A percentile compares a stretch with the other conserved stretches of the same genome.
phyloP scores from a whole-genome alignment of 2,797 vertebrate species.

The Pseudochirops corinnae region DNA sequence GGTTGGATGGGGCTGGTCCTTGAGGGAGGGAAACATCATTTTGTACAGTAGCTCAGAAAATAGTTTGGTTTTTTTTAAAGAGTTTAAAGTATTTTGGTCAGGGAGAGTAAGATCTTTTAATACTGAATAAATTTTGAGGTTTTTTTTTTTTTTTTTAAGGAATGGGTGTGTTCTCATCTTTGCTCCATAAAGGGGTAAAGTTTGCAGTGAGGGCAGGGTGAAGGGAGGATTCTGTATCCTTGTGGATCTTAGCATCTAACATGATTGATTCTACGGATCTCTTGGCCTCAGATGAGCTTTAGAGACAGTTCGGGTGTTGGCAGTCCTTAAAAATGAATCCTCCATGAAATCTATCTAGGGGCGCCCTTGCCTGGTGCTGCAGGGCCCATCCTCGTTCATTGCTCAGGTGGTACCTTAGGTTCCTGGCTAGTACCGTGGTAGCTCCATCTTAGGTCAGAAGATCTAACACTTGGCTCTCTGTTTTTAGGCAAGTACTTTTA shows the following conservation, averaged over 20 bases:
- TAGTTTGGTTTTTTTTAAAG: constrained; percentile 63
- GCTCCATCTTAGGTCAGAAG: neutral
- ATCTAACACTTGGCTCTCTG: neutral
- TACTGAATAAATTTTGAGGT: constrained; percentile 84
- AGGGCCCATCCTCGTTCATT: neutral
- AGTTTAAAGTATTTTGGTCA: constrained; percentile 82
- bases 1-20: constrained; percentile 32
- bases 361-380: neutral
- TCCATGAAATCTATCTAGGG: neutral
- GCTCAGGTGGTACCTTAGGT: neutral
- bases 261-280: neutral
- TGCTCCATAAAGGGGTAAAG: neutral
- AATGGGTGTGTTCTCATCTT: constrained; percentile 63
- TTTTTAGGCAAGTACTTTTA: neutral
- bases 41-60: constrained; percentile 60
- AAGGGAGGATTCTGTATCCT: neutral
- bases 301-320: neutral
- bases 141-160: constrained; percentile 64
- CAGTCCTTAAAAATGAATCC: neutral
- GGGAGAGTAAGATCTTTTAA: constrained; percentile 81
- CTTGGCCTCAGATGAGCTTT: neutral
- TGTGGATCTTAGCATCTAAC: neutral
- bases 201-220: neutral
- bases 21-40: constrained; percentile 5
- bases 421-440: neutral